Conservation (phyloP, 1,140 invertebrate genomes). For the Probaryconus sp. region DNA sequence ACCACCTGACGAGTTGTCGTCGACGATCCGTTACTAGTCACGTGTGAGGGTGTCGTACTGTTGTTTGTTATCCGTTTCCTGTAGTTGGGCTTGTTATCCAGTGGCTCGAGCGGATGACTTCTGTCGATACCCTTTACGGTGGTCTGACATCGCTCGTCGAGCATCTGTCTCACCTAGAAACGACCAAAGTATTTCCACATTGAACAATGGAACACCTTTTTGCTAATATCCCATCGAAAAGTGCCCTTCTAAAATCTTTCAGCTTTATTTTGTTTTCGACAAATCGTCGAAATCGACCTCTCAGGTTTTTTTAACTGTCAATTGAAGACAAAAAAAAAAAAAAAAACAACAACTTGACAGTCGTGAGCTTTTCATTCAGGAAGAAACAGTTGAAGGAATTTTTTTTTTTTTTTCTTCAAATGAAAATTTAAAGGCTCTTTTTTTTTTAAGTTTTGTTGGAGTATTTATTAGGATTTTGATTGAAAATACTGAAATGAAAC, state of each 20-base stretch:
- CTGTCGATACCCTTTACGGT: conserved; percentile 86
- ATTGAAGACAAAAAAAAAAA: too few relatives aligned
- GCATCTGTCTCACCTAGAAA: conserved; percentile 79
- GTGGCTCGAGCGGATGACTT: conserved; percentile 87
- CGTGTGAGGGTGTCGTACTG: conserved; percentile 52
- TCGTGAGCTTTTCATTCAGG: too few relatives aligned
- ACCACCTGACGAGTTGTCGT: conserved; percentile 67
- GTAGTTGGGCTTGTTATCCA: conserved; percentile 75
- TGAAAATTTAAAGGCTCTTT: too few relatives aligned
- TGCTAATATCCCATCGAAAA: neutral
- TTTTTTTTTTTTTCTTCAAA: too few relatives aligned
- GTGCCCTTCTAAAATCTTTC: neutral
- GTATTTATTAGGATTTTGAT: too few relatives aligned
- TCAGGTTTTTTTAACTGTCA: too few relatives aligned
- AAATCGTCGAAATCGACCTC: too few relatives aligned
- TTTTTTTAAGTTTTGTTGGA: too few relatives aligned
- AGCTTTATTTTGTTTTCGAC: too few relatives aligned
- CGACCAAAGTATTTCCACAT: conserved; percentile 31
- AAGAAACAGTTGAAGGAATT: too few relatives aligned
- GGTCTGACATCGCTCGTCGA: conserved; percentile 85
- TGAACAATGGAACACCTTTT: neutral
- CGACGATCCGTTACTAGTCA: conserved; percentile 56
- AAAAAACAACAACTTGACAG: too few relatives aligned
- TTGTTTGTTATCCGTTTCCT: conserved; percentile 71
- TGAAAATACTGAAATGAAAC: too few relatives aligned